Percentiles rank a stretch among this genome's conserved stretches.
These are phyloP conservation scores for Pituophis catenifer DNA, from an alignment of 2,113 vertebrate species.

Conservation along the genomic window DNA sequence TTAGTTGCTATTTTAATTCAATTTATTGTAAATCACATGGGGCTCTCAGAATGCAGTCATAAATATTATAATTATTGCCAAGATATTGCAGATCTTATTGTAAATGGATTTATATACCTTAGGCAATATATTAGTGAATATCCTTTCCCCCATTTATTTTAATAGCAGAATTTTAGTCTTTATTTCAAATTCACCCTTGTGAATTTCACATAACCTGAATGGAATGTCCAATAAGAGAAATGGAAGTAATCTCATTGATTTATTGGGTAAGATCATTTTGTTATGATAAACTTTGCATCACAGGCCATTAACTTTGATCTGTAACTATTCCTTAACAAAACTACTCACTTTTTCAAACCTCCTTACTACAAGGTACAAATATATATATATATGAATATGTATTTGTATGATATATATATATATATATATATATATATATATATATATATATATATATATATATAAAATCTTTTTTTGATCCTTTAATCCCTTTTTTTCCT, in stretches of 20 bases:
- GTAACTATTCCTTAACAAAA: constrained; percentile 12
- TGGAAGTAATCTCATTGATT: neutral
- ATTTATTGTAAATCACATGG: neutral
- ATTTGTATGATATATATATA: too few species aligned
- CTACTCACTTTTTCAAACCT: neutral
- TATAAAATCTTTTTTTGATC: too few species aligned
- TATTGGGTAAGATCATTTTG: accelerated
- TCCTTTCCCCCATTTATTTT: neutral
- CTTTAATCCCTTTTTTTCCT: too few species aligned
- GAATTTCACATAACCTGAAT: neutral
- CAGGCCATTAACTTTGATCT: neutral
- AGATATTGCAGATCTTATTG: neutral
- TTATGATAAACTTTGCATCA: neutral
- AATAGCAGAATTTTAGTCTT: neutral
- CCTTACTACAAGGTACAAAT: neutral
- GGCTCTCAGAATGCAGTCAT: too few species aligned
- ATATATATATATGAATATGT: too few species aligned
- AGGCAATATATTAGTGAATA: neutral
- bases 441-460: too few species aligned
- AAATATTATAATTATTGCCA: neutral
- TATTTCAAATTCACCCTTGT: accelerated
- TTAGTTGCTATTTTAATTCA: neutral
- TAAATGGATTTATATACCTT: neutral
- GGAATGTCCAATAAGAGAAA: neutral
- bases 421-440: too few species aligned